Evolutionary conservation across 2,113 vertebrate species (phyloP), one percentile per base, ranked within the genome.

Genomic region (Peromyscus maniculatus): DNA sequence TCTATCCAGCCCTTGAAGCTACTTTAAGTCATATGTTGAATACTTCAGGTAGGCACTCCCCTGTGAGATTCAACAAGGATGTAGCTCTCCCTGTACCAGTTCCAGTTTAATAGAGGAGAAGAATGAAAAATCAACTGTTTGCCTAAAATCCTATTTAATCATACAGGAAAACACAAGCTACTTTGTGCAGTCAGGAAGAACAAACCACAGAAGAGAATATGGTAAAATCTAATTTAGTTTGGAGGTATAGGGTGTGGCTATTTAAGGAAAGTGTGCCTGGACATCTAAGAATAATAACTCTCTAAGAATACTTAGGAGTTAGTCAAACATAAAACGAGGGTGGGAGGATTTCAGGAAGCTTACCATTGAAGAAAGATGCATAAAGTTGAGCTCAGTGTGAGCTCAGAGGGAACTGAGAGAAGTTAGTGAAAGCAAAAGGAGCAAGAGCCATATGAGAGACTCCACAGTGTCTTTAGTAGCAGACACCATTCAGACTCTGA

Each of bases 251-350:
- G 17, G 10, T 12, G 22, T 71, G 83, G 28, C 16, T 66, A 26
- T 84, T 59, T 66, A 67, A 89, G 89, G 78, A 69, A 93, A 15
- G 43, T 31, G 36, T 75, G 3, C 3, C 31, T 69, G 43, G 83
- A 8, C 67, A 80, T 59, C 5, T 39, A 72, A 72, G 71, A 39
- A 72, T 72, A 39, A 72, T 72, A 72, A 8, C 36, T 49, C 64
- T 43, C 52, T 78, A 55, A 84, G 33, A 96, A 64, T 88, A n/a
- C 74, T 15, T 91, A 91, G 49, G 8, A 91, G 17, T 91, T 91
- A 83, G 22, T 91, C 36, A 93, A 82, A 84, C 46, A 43, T 57
- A 55, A 91, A 95, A 71, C 6, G 8, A 1, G 21, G 7, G 39
- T 1, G 57, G 80, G 21, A 88, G 36, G 52, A 59, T 67, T 69